Evolutionary conservation across 2,888 invertebrate genomes (phyloP), one percentile per base, ranked within the genome.

Genomic region (Ischnus inquisitorius): DNA sequence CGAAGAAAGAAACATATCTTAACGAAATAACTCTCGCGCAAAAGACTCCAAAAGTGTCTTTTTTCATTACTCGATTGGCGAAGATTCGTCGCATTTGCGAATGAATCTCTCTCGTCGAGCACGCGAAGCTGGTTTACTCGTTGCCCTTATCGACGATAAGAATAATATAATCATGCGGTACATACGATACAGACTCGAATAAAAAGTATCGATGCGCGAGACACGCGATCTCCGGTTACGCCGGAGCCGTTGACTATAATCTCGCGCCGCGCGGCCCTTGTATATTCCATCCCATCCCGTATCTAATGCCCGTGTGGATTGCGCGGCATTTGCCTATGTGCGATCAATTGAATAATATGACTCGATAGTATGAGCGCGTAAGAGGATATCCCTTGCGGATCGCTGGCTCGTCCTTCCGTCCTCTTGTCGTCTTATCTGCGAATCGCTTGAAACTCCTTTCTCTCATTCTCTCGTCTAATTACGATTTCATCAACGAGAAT

Each of bases 281-380:
- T 69, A 60, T 34, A 48, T 48, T n/a, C n/a, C n/a, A n/a, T n/a
- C n/a, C 28, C 60, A 2, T 62, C 68, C 48, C 67, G 60, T 60
- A 39, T 57, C 46, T 80, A 51, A 46, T 69, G 28, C 8, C 46
- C 41, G 14, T 22, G 14, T 60, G n/a, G 12, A 12, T 46, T 14
- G n/a, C 57, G 57, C 41, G 76, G 41, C 54, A 60, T 60, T 43
- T 74, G 64, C 46, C 39, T 48, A 43, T 19, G 41, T 86, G 86
- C 89, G 90, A 90, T 90, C 88, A 90, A 85, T 34, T 87, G 80
- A 87, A 89, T 89, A 88, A 85, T 86, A 86, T 85, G 84, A 82
- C 46, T 69, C 46, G 67, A 22, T 62, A 25, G 60, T 43, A 75
- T 75, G 57, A 72, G 72, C 64, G 83, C 71, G 76, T 80, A 83